Percentiles rank a stretch among this genome's conserved stretches.
Evolutionary conservation across 2,797 vertebrate genomes (phyloP).

Genomic region (Manis crassicaudata): DNA sequence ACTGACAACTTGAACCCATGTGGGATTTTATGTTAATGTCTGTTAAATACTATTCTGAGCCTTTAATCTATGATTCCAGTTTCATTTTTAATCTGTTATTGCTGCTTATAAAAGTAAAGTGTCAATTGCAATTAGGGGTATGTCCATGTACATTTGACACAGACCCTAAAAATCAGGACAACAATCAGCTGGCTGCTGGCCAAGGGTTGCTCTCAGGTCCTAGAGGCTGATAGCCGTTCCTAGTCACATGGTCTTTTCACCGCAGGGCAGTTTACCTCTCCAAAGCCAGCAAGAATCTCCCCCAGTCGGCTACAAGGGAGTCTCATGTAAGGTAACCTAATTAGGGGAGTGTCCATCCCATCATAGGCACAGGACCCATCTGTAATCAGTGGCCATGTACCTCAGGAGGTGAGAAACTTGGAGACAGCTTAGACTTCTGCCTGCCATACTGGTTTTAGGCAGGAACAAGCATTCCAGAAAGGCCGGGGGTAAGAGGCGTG

Average conservation of each 20-base stretch:
- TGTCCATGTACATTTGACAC: neutral
- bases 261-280: neutral
- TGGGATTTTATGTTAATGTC: neutral
- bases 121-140: neutral
- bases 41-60: neutral
- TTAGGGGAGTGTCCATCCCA: neutral
- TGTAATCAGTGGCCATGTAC: neutral
- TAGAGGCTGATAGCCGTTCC: neutral
- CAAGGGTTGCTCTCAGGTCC: neutral
- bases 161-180: neutral
- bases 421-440: neutral
- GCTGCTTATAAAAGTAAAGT: slow-evolving; percentile 4
- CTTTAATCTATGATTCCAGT: neutral
- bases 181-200: neutral
- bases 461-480: neutral
- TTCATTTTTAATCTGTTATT: neutral
- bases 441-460: neutral
- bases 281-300: neutral
- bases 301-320: neutral
- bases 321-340: neutral
- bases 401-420: neutral
- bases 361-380: neutral
- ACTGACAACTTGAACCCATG: neutral
- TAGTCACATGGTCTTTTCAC: neutral
- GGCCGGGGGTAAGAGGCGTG: neutral